phyloP scores from a whole-genome alignment of 2,888 invertebrate species.

The Mythimna pallens region DNA sequence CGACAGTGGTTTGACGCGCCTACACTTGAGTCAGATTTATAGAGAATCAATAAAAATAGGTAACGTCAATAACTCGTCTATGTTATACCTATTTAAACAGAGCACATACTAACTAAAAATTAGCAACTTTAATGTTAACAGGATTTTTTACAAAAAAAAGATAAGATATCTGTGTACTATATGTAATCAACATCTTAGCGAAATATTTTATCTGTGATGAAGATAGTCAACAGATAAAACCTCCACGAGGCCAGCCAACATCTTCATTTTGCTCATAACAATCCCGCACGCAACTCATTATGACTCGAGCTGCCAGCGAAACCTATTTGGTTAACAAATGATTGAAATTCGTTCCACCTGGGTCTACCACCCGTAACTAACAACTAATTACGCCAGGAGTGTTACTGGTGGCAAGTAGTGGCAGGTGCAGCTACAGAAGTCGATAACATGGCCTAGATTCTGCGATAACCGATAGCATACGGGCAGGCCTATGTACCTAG shows the following conservation, averaged over 20 bases:
- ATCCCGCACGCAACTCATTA: constrained; percentile 31
- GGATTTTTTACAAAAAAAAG: too few relatives aligned
- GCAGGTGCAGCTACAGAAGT: constrained; percentile 70
- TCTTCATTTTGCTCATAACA: constrained; percentile 38
- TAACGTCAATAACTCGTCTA: constrained; percentile 1
- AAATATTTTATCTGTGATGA: background rate
- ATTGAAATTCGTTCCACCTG: constrained; percentile 64
- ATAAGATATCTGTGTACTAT: background rate
- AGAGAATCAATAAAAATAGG: constrained; percentile 40
- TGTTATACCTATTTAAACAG: background rate
- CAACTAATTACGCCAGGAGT: constrained; percentile 60
- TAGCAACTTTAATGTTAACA: background rate
- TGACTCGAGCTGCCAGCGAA: constrained; percentile 22
- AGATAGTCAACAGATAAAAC: background rate
- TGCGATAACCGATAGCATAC: constrained; percentile 57
- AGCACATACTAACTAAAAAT: background rate
- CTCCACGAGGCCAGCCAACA: constrained; percentile 28
- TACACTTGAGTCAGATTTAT: constrained; percentile 43
- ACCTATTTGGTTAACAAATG: constrained; percentile 68
- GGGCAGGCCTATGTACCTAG: constrained; percentile 31
- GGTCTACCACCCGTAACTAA: constrained; percentile 62
- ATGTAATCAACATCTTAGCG: background rate
- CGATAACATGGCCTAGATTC: constrained; percentile 78
- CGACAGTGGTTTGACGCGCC: constrained; percentile 38
- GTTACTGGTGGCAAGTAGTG: constrained; percentile 50